A percentile compares a stretch with the other conserved stretches of the same genome.
phyloP scores from a whole-genome alignment of 2,888 invertebrate genomes.

The Taphrorychus bicolor region DNA sequence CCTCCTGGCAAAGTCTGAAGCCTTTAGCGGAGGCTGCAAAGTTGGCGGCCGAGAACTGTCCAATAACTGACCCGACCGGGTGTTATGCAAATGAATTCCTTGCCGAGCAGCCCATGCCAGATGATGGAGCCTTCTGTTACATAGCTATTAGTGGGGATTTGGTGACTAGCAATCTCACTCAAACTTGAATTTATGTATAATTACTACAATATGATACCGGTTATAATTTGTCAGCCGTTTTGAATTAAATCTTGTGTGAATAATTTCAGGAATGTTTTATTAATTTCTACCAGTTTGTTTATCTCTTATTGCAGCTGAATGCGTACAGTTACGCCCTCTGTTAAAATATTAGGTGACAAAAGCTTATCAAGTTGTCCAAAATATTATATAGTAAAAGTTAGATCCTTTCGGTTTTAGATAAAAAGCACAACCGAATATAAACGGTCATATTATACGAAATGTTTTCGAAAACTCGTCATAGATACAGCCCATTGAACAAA shows the following conservation, averaged over 20 bases:
- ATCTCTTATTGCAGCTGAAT: background rate
- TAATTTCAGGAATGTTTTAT: background rate
- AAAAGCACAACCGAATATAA: slow-evolving; percentile 30
- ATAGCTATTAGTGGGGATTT: slow-evolving; percentile 64
- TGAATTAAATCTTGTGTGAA: slow-evolving; percentile 7
- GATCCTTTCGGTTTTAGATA: slow-evolving; percentile 11
- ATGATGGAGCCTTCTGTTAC: slow-evolving; percentile 65
- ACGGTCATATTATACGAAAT: slow-evolving; percentile 28
- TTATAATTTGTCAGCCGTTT: background rate
- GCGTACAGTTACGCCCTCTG: no score
- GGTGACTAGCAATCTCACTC: slow-evolving; percentile 46
- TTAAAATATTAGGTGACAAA: no score
- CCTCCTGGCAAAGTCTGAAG: slow-evolving; percentile 57
- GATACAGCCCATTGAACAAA: slow-evolving; percentile 33
- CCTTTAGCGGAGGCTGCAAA: slow-evolving; percentile 59
- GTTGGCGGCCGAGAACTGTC: slow-evolving; percentile 55
- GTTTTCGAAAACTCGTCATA: slow-evolving; percentile 23
- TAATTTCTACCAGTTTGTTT: background rate
- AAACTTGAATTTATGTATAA: slow-evolving; percentile 28
- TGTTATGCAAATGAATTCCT: slow-evolving; percentile 62
- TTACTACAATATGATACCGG: background rate
- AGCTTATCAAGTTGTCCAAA: no score
- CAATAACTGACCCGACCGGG: slow-evolving; percentile 61
- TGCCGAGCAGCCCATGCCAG: slow-evolving; percentile 60
- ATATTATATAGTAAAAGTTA: slow-evolving; percentile 2